These are phyloP conservation scores for Gobio gobio DNA, from an alignment of 2,113 vertebrate species.

Conservation along the genomic window DNA sequence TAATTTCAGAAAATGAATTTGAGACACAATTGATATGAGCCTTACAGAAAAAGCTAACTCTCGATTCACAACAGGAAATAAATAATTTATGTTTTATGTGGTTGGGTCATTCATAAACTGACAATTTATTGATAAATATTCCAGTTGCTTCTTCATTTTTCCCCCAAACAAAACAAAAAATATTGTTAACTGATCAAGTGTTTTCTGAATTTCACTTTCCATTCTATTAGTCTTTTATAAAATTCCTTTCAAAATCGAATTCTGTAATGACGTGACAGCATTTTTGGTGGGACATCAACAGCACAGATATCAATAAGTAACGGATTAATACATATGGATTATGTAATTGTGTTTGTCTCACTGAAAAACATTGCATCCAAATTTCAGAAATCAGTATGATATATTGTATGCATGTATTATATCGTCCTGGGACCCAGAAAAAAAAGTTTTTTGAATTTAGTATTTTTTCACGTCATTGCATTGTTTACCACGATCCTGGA, in stretches of 20 bases:
- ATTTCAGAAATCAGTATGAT: background rate
- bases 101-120: background rate
- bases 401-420: no score
- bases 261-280: background rate
- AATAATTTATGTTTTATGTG: background rate
- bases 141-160: background rate
- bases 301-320: background rate
- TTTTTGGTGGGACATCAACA: background rate
- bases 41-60: background rate
- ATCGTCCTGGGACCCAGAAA: no score
- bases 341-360: background rate
- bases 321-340: background rate
- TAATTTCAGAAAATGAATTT: background rate
- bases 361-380: background rate
- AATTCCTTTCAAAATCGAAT: background rate
- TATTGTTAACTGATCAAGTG: no score
- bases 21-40: constrained; percentile 6
- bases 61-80: background rate
- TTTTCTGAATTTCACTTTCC: background rate
- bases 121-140: background rate
- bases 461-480: no score
- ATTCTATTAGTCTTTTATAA: background rate
- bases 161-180: background rate
- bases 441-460: no score
- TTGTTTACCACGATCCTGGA: no score